Conservation (phyloP, 1,140 invertebrate genomes). For the Tigriopus japonicus region DNA sequence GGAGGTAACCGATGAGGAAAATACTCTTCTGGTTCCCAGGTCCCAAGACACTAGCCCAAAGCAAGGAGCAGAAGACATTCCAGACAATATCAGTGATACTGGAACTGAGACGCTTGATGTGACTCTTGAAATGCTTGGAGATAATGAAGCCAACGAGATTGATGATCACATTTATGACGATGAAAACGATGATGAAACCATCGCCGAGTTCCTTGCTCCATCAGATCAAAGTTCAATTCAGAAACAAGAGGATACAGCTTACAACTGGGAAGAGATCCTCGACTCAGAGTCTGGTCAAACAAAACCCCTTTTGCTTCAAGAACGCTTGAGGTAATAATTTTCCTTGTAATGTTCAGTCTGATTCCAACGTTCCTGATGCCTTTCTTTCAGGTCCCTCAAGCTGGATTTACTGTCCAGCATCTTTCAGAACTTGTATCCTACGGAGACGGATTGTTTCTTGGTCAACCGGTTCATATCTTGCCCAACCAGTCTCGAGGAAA, state of each 20-base stretch:
- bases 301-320: not conserved
- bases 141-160: not conserved
- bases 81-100: not conserved
- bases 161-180: not conserved
- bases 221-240: too few species aligned
- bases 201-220: not conserved
- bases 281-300: too few species aligned
- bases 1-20: not conserved
- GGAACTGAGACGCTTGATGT: not conserved
- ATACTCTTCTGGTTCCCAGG: not conserved
- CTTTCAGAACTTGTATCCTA: slow-evolving; percentile 9
- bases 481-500: slow-evolving; percentile 1
- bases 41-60: not conserved
- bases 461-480: not conserved
- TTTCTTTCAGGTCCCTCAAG: not conserved
- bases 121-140: not conserved
- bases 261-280: too few species aligned
- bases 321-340: not conserved
- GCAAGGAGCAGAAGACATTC: not conserved
- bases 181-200: not conserved
- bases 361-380: not conserved
- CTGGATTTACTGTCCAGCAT: slow-evolving; percentile 7
- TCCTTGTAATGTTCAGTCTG: not conserved
- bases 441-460: not conserved
- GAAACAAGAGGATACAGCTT: too few species aligned